Evolutionary conservation across 2,888 invertebrate species (phyloP).

Genomic region (Candidula unifasciata): DNA sequence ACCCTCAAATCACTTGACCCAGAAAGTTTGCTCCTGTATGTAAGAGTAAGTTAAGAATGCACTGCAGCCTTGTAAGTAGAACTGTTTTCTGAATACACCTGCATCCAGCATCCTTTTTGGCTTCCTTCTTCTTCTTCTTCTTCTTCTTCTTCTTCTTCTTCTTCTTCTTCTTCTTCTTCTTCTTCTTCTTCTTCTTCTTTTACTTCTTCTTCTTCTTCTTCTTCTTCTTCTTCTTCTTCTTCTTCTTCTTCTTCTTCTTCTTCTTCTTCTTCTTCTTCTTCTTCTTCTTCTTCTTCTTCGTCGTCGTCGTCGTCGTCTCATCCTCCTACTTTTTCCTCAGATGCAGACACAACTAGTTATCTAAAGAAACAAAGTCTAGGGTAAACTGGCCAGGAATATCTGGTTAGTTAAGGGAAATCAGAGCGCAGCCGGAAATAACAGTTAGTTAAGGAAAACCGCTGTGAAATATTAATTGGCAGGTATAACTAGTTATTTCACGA

Average conservation of each 20-base stretch:
- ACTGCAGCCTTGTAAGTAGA: too few species aligned
- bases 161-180: background rate
- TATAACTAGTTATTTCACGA: too few species aligned
- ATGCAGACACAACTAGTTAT: too few species aligned
- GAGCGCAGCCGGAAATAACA: background rate
- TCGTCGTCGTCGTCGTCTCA: too few species aligned
- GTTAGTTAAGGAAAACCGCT: background rate
- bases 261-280: background rate
- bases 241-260: background rate
- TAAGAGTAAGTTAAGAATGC: too few species aligned
- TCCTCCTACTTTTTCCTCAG: background rate
- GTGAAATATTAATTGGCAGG: background rate
- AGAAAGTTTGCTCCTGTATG: too few species aligned
- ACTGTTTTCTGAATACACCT: too few species aligned
- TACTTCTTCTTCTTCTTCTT: too few species aligned
- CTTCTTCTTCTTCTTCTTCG: background rate
- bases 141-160: background rate
- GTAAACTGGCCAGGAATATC: background rate
- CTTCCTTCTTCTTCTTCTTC: background rate
- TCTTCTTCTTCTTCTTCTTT: background rate
- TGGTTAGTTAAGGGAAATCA: background rate
- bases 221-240: background rate
- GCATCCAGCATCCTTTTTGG: background rate
- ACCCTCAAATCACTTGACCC: too few species aligned
- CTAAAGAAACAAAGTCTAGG: too few species aligned